Evolutionary conservation across 2,113 vertebrate genomes (phyloP).

Genomic region (Halichoeres trimaculatus): DNA sequence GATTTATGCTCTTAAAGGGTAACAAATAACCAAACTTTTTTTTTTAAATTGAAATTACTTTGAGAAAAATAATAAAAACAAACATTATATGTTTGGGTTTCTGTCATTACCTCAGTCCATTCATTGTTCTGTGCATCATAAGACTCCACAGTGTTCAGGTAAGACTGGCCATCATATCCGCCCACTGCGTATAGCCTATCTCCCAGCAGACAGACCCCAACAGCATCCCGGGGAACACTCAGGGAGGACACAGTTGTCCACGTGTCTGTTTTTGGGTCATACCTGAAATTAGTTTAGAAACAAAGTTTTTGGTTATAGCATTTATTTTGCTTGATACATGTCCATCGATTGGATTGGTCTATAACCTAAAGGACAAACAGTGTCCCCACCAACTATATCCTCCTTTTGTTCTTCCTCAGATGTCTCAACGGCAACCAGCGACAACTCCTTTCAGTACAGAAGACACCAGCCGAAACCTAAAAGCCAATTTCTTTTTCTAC

Average conservation of each 20-base stretch:
- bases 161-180: slow-evolving; percentile 93
- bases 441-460: slow-evolving; percentile 12
- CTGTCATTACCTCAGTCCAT: slow-evolving; percentile 92
- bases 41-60: background rate
- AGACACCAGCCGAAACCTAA: slow-evolving; percentile 22
- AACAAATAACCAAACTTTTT: slow-evolving; percentile 6
- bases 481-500: slow-evolving; percentile 11
- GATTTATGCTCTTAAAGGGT: slow-evolving; percentile 14
- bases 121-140: slow-evolving; percentile 96
- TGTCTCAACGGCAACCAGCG: slow-evolving; percentile 4
- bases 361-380: background rate
- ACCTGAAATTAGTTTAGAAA: slow-evolving; percentile 88
- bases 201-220: slow-evolving; percentile 92
- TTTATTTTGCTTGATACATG: no score
- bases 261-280: slow-evolving; percentile 93
- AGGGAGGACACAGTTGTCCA: slow-evolving; percentile 95
- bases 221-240: slow-evolving; percentile 91
- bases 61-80: background rate
- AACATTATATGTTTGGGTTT: background rate
- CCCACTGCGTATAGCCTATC: slow-evolving; percentile 94
- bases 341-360: background rate
- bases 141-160: slow-evolving; percentile 93
- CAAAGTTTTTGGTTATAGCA: background rate
- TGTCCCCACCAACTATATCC: slow-evolving; percentile 13
- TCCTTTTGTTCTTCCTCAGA: background rate